Evolutionary conservation across 2,113 vertebrate species (phyloP), one percentile per base, ranked within the genome.

Genomic region (Nothocercus julius): DNA sequence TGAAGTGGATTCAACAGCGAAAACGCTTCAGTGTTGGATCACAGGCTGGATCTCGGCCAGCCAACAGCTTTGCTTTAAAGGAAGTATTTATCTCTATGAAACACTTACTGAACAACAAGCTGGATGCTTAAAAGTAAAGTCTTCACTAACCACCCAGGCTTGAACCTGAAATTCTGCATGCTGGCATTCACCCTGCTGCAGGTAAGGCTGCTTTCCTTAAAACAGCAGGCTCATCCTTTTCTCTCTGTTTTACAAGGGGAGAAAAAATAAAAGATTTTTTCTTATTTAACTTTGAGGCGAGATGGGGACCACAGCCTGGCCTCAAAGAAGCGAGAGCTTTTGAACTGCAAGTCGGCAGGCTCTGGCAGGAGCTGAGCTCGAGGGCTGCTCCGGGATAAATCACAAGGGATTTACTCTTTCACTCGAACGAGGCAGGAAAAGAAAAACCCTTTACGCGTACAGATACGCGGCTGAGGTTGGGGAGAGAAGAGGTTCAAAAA

Each of bases 301-400:
- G 94, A 92, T 45, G 62, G 89, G 86, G 73, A 82, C 47, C 84
- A 88, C 32, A 96, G 85, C 45, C 81, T 42, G 75, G 85, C 92
- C 96, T 97, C 95, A 96, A 96, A 97, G 95, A 40, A 3, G 0
- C 4, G 64, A 92, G 89, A 92, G 83, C 90, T 92, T 97, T 91
- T 95, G 90, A 97, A 93, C 87, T 93, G 62, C 7, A 28, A 96
- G 83, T 81, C 83, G 78, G 92, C 63, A 80, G 66, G 64, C 40
- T 85, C 89, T 87, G 93, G 66, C 34, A 77, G 84, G 89, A 97
- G 91, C 73, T 63, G 75, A 59, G 84, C 93, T 92, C 3, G 2
- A 92, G 91, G 84, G 92, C 92, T 90, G 85, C 82, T 90, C 89
- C 83, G 78, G 73, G 84, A 95, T 68, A 84, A 95, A 96, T 94